Evolutionary conservation across 1,140 invertebrate genomes (phyloP).

Genomic region (Zaprionus camerounensis): DNA sequence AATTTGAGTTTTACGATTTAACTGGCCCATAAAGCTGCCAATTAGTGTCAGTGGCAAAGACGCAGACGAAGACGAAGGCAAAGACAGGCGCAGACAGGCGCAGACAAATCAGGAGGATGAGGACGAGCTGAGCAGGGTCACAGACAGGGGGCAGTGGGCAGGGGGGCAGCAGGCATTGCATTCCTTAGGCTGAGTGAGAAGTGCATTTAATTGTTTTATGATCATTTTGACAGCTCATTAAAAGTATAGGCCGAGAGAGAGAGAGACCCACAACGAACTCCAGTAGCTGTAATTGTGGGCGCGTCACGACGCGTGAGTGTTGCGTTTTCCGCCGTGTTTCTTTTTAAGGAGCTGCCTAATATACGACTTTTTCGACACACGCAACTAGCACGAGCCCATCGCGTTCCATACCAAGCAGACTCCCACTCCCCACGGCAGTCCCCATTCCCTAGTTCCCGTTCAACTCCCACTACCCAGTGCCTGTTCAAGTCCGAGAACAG

Average conservation of each 20-base stretch:
- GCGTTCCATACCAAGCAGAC: slow-evolving; percentile 14
- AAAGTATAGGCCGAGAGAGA: slow-evolving; percentile 38
- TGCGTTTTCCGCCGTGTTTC: slow-evolving; percentile 56
- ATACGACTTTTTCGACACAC: slow-evolving; percentile 63
- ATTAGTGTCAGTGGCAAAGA: slow-evolving; percentile 78
- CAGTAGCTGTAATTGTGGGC: slow-evolving; percentile 21
- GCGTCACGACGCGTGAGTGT: background rate
- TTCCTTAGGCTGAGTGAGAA: slow-evolving; percentile 52
- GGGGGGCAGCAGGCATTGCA: slow-evolving; percentile 10
- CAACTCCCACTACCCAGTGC: slow-evolving; percentile 16
- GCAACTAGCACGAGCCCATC: slow-evolving; percentile 35
- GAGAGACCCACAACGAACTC: slow-evolving; percentile 30
- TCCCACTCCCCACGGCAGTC: slow-evolving; percentile 6
- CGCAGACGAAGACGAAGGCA: slow-evolving; percentile 21
- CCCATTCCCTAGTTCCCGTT: background rate
- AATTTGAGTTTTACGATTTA: slow-evolving; percentile 83
- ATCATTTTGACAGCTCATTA: slow-evolving; percentile 79
- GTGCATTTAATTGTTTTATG: slow-evolving; percentile 81
- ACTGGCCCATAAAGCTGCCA: slow-evolving; percentile 82
- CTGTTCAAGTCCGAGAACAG: slow-evolving; percentile 30
- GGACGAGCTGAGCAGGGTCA: background rate
- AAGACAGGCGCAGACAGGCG: background rate
- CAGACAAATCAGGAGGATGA: slow-evolving; percentile 2
- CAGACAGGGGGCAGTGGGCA: background rate
- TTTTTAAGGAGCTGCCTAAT: slow-evolving; percentile 78